Base-by-base conservation (phyloP, 92 coral and sea anemone species). In the Meandrina meandrites region DNA sequence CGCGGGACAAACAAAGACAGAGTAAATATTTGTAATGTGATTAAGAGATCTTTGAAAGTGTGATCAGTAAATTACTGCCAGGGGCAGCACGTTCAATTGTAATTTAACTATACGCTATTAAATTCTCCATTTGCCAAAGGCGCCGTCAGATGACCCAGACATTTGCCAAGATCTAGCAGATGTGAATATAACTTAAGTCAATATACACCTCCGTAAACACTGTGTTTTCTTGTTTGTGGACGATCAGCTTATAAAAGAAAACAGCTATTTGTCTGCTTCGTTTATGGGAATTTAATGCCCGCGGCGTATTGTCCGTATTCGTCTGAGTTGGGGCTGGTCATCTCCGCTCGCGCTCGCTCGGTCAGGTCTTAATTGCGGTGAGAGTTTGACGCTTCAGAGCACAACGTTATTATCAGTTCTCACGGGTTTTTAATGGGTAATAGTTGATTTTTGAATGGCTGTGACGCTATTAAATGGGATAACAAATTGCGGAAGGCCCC, bases 211-310 rank as follows among this genome's bases (percentile, higher is more conserved):
- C 22, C 32, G 68, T 30, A 50, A 36, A 40, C 56, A 28, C 24
- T 7, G 30, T 32, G 37, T 74, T 84, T 84, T 22, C 50, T 71
- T 18, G 32, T 83, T 85, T 85, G 77, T 28, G 67, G 66, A 54
- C 24, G 82, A 85, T 85, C 81, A 47, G 83, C 88, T 85, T 66
- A 76, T 77, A 18, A 76, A 34, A 58, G 76, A 76, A 85, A 85
- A 76, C 87, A 74, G n/a, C n/a, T 34, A 47, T 19, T 47, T 58
- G 51, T 47, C 76, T 48, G 50, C 86, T 69, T 69, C 66, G 30
- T 82, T 70, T 7, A 19, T 50, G 24, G 71, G 75, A n/a, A 42
- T 68, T 81, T 12, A 18, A n/a, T 18, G 62, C 35, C 28, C 17
- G 53, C 53, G n/a, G n/a, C n/a, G n/a, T n/a, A n/a, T n/a, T n/a